These are phyloP conservation scores for Sebastes paucispinis DNA, from an alignment of 2,797 vertebrate genomes.

Conservation along the genomic window DNA sequence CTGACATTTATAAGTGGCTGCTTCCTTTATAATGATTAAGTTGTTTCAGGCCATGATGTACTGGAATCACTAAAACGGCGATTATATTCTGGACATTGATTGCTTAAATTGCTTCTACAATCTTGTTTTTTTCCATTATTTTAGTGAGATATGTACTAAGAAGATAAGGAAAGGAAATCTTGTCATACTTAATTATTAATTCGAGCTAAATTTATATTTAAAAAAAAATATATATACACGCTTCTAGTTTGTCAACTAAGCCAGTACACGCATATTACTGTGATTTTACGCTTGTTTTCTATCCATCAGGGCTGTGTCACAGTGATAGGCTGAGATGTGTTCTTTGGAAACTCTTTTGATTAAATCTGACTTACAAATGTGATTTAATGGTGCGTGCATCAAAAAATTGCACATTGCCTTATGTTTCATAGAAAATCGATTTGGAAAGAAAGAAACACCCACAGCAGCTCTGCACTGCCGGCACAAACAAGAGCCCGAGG, in stretches of 20 bases:
- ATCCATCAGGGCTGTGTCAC: neutral
- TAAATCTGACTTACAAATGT: slow-evolving; percentile 1
- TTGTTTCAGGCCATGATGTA: slow-evolving; percentile 16
- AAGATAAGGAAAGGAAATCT: neutral
- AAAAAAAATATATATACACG: neutral
- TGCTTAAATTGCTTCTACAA: slow-evolving; percentile 16
- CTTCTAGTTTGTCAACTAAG: neutral
- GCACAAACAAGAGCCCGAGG: slow-evolving; percentile 1
- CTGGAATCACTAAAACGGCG: slow-evolving; percentile 6
- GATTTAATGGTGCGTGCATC: neutral
- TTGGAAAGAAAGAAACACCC: neutral
- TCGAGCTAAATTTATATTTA: neutral
- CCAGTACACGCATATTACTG: neutral
- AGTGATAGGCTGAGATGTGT: neutral
- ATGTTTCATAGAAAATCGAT: slow-evolving; percentile 18
- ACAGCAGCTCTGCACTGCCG: neutral
- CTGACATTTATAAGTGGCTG: slow-evolving; percentile 45
- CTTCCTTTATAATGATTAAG: slow-evolving; percentile 35
- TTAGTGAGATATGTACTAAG: neutral
- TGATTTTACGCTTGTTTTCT: neutral
- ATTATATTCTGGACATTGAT: slow-evolving; percentile 13
- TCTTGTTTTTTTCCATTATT: neutral
- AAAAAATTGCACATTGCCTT: slow-evolving; percentile 15
- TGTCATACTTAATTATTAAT: neutral
- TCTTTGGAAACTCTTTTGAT: slow-evolving; percentile 1